Conservation (phyloP, 2,113 vertebrate species). For the Callipepla californica region DNA sequence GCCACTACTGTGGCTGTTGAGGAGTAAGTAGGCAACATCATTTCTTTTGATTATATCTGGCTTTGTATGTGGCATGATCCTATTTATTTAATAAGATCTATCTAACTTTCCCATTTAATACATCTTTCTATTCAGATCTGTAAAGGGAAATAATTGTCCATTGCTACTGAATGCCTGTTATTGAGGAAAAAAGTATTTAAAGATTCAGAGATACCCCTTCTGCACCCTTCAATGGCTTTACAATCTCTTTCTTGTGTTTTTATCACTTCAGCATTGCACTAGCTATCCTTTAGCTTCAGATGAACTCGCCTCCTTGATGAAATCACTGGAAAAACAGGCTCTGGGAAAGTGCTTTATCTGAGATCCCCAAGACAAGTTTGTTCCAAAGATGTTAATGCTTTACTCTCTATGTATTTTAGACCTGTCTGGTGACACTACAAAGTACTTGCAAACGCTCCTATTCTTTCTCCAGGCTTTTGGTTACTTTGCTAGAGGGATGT, state of each 20-base stretch:
- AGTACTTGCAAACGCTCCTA: constrained; percentile 5
- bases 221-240: constrained; percentile 41
- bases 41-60: background rate
- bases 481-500: background rate
- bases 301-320: constrained; percentile 58
- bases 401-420: constrained; percentile 2
- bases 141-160: constrained; percentile 44
- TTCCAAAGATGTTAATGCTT: constrained; percentile 51
- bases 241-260: constrained; percentile 55
- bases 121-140: constrained; percentile 27
- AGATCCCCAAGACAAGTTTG: constrained; percentile 58
- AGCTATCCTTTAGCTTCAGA: constrained; percentile 56
- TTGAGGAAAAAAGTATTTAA: constrained; percentile 23
- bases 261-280: constrained; percentile 35
- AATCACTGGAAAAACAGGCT: constrained; percentile 17
- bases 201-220: constrained; percentile 52
- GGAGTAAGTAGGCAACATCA: background rate
- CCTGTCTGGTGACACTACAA: constrained; percentile 15
- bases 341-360: constrained; percentile 44
- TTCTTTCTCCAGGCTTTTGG: constrained; percentile 32
- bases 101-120: constrained; percentile 11
- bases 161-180: constrained; percentile 33
- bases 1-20: background rate
- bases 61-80: background rate
- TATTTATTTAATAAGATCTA: constrained; percentile 30